Conservation (phyloP, 1,140 invertebrate species). For the Formica selysi region DNA sequence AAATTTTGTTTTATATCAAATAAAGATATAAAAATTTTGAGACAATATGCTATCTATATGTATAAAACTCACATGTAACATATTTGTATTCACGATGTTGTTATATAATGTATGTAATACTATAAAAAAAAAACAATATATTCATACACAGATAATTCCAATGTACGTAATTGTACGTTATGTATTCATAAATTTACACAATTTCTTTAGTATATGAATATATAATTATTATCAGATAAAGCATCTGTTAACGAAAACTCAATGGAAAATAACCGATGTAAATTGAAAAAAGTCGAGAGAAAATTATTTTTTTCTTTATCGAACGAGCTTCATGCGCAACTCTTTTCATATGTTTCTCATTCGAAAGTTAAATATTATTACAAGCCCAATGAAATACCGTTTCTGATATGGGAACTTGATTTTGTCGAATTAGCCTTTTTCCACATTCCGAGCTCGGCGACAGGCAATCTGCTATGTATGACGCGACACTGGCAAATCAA, state of each 20-base stretch:
- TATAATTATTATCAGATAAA: slow-evolving; percentile 12
- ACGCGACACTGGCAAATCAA: slow-evolving; percentile 59
- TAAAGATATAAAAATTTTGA: neutral
- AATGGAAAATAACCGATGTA: slow-evolving; percentile 9
- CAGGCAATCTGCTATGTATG: slow-evolving; percentile 1
- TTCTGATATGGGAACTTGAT: slow-evolving; percentile 45
- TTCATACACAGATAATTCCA: neutral
- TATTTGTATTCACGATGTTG: neutral
- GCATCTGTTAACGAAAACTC: neutral
- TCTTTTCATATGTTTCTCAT: slow-evolving; percentile 57
- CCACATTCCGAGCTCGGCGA: slow-evolving; percentile 4
- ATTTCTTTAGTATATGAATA: neutral
- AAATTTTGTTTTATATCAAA: neutral
- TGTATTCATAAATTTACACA: neutral
- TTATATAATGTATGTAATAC: neutral
- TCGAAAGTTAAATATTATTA: slow-evolving; percentile 61
- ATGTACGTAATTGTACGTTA: neutral
- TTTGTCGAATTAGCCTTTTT: slow-evolving; percentile 42
- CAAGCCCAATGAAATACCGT: slow-evolving; percentile 55
- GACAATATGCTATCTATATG: neutral
- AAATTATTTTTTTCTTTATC: slow-evolving; percentile 1
- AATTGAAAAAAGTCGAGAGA: neutral
- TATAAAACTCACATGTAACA: neutral
- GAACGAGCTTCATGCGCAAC: slow-evolving; percentile 21
- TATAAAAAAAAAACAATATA: neutral